phyloP scores from a whole-genome alignment of 2,113 vertebrate species.

The Emydura subglobosa region DNA sequence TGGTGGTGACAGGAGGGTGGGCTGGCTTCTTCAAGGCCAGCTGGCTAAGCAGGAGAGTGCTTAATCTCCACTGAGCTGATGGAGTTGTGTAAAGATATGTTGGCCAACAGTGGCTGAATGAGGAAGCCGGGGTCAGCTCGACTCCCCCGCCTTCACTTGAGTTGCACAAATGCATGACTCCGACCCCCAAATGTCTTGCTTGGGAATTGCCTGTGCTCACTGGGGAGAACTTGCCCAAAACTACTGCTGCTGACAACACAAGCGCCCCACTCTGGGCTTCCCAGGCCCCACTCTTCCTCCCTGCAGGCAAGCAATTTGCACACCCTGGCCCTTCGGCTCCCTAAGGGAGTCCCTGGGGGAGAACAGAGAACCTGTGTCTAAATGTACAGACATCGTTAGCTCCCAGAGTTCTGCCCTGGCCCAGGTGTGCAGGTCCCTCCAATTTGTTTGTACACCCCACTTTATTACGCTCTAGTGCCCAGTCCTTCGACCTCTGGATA shows the following conservation, averaged over 20 bases:
- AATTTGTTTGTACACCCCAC: no score
- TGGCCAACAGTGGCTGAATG: not conserved
- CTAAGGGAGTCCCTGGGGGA: no score
- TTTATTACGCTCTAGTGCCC: not conserved
- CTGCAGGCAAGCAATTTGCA: not conserved
- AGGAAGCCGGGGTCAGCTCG: not conserved
- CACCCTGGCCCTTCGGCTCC: no score
- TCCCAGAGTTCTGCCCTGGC: not conserved
- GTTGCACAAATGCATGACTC: not conserved
- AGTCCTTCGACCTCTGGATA: no score
- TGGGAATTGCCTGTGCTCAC: not conserved
- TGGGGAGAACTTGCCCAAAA: not conserved
- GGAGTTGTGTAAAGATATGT: not conserved
- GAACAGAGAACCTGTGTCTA: not conserved
- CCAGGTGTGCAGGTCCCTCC: no score
- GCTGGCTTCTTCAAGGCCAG: not conserved
- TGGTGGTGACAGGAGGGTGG: not conserved
- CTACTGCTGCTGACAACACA: not conserved
- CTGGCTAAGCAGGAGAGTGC: not conserved
- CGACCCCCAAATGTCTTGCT: not conserved
- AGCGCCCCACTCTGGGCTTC: not conserved
- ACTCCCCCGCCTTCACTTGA: not conserved
- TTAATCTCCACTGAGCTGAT: not conserved
- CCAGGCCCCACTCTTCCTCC: not conserved
- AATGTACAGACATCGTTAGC: not conserved